Evolutionary conservation across 2,797 vertebrate species (phyloP), one percentile per base, ranked within the genome.

Genomic region (Pangasius krempfi): DNA sequence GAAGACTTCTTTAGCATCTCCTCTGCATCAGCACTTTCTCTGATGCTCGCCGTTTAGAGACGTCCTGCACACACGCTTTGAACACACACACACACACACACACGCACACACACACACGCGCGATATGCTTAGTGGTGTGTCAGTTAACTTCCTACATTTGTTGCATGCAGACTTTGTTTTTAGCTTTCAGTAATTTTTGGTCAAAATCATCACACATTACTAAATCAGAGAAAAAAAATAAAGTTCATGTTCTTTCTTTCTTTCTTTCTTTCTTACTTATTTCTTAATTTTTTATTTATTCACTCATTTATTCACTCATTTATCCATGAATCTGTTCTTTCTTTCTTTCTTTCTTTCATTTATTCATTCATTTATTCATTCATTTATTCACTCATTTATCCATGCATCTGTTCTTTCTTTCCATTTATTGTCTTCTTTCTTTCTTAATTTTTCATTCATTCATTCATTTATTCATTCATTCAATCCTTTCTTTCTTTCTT

Each of bases 21-120:
- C 68, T 82, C 84, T 47, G 14, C 37, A 80, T 83, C 66, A 86
- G 88, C 85, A 86, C 54, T 83, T 89, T 82, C 76, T 86, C 66
- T 86, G 85, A 89, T 75, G 78, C 84, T 75, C 78, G 0, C 40
- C 8, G 4, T 81, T 89, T 60, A 81, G 54, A 89, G 78, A n/a
- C 50, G 56, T 54, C 81, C 40, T 64, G 40, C n/a, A 79, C n/a
- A 79, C 50, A 79, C 6, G 20, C 52, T 75, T 82, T 88, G 79
- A 83, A 88, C 81, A 84, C 70, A 33, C 52, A 64, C 68, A 40
- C 14, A 33, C 75, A 54, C 44, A 50, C 25, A 76, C 44, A 54
- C 27, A 76, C 73, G 52, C 72, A 73, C 1, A 75, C 37, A 73
- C 37, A 22, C 37, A 16, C 20, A 10, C 20, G 18, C 33, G 9